These are phyloP conservation scores for Phaetusa simplex DNA, from an alignment of 2,113 vertebrate species.

Conservation along the genomic window DNA sequence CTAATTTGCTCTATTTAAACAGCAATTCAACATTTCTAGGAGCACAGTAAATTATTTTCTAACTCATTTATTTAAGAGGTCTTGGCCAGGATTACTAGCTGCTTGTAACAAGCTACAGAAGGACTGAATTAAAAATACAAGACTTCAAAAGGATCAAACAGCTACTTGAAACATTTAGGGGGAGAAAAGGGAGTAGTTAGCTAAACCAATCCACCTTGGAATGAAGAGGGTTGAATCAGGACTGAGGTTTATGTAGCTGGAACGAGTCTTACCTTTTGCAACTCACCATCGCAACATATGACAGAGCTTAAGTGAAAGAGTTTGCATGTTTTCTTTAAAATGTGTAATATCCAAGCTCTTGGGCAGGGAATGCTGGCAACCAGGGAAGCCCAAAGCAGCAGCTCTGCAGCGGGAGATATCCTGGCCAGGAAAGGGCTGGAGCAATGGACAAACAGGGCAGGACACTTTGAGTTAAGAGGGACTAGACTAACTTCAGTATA, in stretches of 20 bases:
- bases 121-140: neutral
- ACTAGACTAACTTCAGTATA: neutral
- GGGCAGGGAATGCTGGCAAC: neutral
- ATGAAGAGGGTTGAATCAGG: neutral
- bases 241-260: neutral
- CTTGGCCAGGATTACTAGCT: neutral
- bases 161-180: neutral
- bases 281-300: rapidly evolving
- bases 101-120: slow-evolving; percentile 1
- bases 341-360: no score
- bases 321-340: neutral
- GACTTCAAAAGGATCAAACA: neutral
- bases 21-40: slow-evolving; percentile 10
- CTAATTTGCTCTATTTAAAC: slow-evolving; percentile 32
- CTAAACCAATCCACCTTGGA: neutral
- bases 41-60: slow-evolving; percentile 36
- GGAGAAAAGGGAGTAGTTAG: neutral
- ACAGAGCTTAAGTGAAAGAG: neutral
- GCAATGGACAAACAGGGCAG: neutral
- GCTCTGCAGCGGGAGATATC: neutral
- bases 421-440: neutral
- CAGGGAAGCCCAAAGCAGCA: neutral
- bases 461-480: neutral
- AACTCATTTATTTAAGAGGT: slow-evolving; percentile 30
- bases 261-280: neutral